Evolutionary conservation across 2,113 vertebrate genomes (phyloP), one percentile per base, ranked within the genome.

Genomic region (Xiphophorus maculatus): DNA sequence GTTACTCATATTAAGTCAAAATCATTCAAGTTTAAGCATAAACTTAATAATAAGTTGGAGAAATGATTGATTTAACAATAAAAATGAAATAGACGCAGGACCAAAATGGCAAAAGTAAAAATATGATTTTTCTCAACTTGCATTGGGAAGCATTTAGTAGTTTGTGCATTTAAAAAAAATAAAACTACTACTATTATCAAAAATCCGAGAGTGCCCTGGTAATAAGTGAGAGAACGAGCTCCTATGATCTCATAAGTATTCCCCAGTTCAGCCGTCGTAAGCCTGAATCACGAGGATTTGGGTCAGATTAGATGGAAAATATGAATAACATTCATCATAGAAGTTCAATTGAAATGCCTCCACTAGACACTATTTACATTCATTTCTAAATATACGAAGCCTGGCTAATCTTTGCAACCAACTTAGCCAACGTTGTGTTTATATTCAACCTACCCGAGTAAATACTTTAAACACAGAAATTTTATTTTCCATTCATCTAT

Each of bases 241-340:
- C 71, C 15, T 25, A 15, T 81, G 32, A 73, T 74, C 69, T 69
- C 69, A 61, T 30, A 81, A 83, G 74, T 60, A 64, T 79, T 61
- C 60, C 61, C 9, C 51, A 73, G 22, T 86, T 78, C 51, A 63
- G 63, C 82, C 81, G 73, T n/a, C 44, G 67, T 80, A 73, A 80
- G 68, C 73, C 64, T 42, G 37, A 58, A 82, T 69, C 69, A 54
- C 61, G 64, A 66, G 84, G 79, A 87, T 90, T 89, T 80, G 84
- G 66, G 69, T 22, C 69, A 89, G 79, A 86, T 81, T 81, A 74
- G 70, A 68, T 66, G 22, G 44, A 80, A 85, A 85, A 80, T 67
- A 78, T 82, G 66, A 88, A 80, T 22, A 42, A 37, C 80, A 72
- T 87, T 77, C 77, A 86, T 81, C 54, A 84, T 62, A 76, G 76